A percentile compares a stretch with the other conserved stretches of the same genome.
phyloP scores from a whole-genome alignment of 2,113 vertebrate species.

The Amia ocellicauda region DNA sequence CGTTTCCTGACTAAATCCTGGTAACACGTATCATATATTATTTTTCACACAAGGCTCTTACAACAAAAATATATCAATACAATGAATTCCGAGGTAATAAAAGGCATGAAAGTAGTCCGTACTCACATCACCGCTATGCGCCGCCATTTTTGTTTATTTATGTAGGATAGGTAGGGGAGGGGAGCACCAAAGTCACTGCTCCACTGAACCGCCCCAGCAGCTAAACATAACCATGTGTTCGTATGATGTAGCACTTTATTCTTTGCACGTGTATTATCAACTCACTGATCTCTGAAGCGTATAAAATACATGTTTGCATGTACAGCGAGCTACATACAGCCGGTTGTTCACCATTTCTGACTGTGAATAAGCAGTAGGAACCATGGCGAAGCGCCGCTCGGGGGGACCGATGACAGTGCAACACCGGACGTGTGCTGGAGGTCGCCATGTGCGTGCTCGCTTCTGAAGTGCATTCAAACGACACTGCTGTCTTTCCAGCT shows the following conservation, averaged over 20 bases:
- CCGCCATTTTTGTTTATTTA: constrained; percentile 11
- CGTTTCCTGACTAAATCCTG: too few species aligned
- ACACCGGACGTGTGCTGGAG: constrained; percentile 54
- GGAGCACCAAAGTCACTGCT: not conserved
- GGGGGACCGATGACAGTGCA: constrained; percentile 32
- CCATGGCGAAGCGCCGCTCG: not conserved
- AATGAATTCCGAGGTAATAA: too few species aligned
- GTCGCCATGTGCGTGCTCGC: constrained; percentile 43
- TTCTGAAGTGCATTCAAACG: not conserved
- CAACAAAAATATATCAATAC: too few species aligned
- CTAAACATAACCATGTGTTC: too few species aligned
- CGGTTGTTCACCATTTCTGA: not conserved
- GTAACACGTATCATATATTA: too few species aligned
- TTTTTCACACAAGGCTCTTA: too few species aligned
- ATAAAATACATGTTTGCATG: too few species aligned
- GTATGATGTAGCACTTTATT: too few species aligned
- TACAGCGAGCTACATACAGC: too few species aligned
- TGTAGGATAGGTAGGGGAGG: not conserved
- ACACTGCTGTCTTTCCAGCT: too few species aligned
- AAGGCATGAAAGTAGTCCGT: not conserved
- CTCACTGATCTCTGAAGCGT: too few species aligned
- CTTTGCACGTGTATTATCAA: not conserved
- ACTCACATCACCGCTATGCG: constrained; percentile 1
- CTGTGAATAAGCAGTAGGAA: constrained; percentile 1
- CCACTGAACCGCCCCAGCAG: too few species aligned